Evolutionary conservation across 2,888 invertebrate species (phyloP).

Genomic region (Gonocerus acuteangulatus): DNA sequence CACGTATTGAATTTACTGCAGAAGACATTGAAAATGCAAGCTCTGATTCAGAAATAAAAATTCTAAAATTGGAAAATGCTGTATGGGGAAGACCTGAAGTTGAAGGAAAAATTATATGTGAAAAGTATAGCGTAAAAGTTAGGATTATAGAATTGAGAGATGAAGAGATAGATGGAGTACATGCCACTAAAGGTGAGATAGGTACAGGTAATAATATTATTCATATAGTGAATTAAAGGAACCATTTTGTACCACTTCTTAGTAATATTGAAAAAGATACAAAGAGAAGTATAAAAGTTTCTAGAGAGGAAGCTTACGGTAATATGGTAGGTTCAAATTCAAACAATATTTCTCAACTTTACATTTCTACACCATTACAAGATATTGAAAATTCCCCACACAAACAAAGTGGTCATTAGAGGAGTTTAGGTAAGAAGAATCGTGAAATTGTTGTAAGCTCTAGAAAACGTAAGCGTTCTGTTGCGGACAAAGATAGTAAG

Average conservation of each 20-base stretch:
- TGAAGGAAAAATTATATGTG: constrained; percentile 2
- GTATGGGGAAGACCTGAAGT: not conserved
- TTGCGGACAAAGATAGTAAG: not conserved
- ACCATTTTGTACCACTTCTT: constrained; percentile 3
- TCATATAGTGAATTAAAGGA: not conserved
- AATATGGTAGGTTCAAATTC: constrained; percentile 3
- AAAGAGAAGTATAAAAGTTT: constrained; percentile 1
- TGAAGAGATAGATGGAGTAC: constrained; percentile 2
- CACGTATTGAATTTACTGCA: constrained; percentile 2
- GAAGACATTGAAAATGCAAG: constrained; percentile 3
- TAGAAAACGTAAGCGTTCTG: not conserved
- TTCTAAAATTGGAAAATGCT: constrained; percentile 3
- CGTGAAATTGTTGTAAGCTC: not conserved
- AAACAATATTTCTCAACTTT: constrained; percentile 3
- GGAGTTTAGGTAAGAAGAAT: not conserved
- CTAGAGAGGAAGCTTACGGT: constrained; percentile 1
- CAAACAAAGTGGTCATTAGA: not conserved
- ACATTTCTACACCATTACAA: constrained; percentile 5
- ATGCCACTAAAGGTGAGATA: not conserved
- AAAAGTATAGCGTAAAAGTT: constrained; percentile 5
- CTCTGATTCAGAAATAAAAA: constrained; percentile 5
- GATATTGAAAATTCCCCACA: not conserved
- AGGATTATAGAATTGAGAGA: constrained; percentile 5
- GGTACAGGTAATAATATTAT: constrained; percentile 3
- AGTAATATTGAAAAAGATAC: not conserved